phyloP scores from a whole-genome alignment of 2,888 invertebrate genomes.

The Amiota communis region DNA sequence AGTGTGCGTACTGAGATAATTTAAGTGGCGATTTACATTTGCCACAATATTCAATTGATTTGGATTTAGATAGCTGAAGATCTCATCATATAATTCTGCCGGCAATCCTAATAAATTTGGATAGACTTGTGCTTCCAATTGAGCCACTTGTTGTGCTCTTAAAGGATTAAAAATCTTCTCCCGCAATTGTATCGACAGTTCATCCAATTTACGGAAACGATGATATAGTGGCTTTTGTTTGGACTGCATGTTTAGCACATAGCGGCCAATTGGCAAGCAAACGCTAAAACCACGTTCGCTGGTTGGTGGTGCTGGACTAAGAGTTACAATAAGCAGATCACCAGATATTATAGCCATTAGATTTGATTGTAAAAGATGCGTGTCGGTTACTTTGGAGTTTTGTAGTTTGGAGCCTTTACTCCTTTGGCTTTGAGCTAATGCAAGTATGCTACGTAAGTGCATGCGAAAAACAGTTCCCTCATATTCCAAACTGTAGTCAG shows the following conservation, averaged over 20 bases:
- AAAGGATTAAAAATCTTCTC: conserved; percentile 76
- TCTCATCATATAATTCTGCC: conserved; percentile 59
- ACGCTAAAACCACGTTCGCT: conserved; percentile 61
- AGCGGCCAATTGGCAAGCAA: conserved; percentile 68
- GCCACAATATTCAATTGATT: conserved; percentile 61
- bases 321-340: conserved; percentile 64
- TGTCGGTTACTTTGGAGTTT: not conserved
- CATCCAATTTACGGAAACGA: conserved; percentile 71
- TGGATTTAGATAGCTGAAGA: conserved; percentile 57
- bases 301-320: conserved; percentile 56
- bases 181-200: conserved; percentile 75
- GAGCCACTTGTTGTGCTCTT: conserved; percentile 75
- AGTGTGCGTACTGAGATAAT: conserved; percentile 46
- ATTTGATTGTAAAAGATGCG: conserved; percentile 39
- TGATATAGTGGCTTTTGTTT: conserved; percentile 56
- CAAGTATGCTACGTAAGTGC: conserved; percentile 45
- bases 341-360: conserved; percentile 65
- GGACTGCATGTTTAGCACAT: conserved; percentile 58
- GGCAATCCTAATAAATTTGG: conserved; percentile 72
- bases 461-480: conserved; percentile 40
- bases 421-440: not conserved
- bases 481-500: conserved; percentile 31
- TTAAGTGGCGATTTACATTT: conserved; percentile 57
- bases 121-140: conserved; percentile 56
- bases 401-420: not conserved